phyloP scores from a whole-genome alignment of 2,888 invertebrate genomes.

The Cryptocephalus primarius region DNA sequence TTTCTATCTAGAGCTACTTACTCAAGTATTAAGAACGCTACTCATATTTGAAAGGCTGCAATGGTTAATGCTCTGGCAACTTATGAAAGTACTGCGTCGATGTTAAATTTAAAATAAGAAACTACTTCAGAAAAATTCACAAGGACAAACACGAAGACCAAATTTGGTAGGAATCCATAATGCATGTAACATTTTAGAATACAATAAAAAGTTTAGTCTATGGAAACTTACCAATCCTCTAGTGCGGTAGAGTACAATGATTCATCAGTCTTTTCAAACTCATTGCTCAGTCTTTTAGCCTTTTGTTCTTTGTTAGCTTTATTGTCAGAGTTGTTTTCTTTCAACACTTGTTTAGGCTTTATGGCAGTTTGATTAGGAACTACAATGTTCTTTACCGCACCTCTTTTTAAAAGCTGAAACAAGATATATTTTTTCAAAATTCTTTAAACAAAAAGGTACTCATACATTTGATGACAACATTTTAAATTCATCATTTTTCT shows the following conservation, averaged over 20 bases:
- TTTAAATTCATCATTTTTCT: neutral
- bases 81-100: too few species aligned
- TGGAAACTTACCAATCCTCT: constrained; percentile 54
- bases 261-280: constrained; percentile 62
- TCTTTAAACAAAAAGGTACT: neutral
- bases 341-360: constrained; percentile 30
- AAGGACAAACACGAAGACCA: too few species aligned
- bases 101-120: too few species aligned
- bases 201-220: too few species aligned
- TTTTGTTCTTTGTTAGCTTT: constrained; percentile 8
- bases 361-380: constrained; percentile 29
- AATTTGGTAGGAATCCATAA: too few species aligned
- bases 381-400: constrained; percentile 21
- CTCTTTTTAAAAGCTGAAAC: constrained; percentile 28
- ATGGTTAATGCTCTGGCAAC: too few species aligned
- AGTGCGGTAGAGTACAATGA: constrained; percentile 68
- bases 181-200: too few species aligned
- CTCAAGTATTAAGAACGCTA: too few species aligned
- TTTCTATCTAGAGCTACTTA: too few species aligned
- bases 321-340: constrained; percentile 26
- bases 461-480: neutral
- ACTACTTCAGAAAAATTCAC: too few species aligned
- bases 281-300: constrained; percentile 49
- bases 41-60: too few species aligned
- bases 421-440: neutral